phyloP scores from a whole-genome alignment of 2,888 invertebrate species.

The Boloria euphrosyne region DNA sequence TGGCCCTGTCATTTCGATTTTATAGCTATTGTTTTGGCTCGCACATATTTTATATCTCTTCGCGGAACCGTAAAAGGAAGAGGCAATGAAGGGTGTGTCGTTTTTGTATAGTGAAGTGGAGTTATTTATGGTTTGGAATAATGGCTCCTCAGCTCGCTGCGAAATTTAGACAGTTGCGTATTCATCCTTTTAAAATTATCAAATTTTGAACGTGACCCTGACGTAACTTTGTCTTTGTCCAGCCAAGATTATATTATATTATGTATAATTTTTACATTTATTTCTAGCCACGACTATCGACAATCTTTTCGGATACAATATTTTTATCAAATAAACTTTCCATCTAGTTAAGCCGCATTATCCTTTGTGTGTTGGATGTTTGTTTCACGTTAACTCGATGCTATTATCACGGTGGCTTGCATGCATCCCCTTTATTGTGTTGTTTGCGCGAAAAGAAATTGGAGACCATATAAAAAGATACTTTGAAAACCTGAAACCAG shows the following conservation, averaged over 20 bases:
- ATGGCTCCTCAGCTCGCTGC: constrained; percentile 62
- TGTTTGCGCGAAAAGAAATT: constrained; percentile 67
- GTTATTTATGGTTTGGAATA: constrained; percentile 78
- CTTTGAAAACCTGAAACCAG: constrained; percentile 59
- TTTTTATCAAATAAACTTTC: constrained; percentile 36
- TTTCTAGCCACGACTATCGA: background rate
- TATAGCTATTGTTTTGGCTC: constrained; percentile 78
- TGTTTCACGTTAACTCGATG: constrained; percentile 47
- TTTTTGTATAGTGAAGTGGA: constrained; percentile 66
- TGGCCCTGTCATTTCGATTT: constrained; percentile 79
- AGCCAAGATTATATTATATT: no score
- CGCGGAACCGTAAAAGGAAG: constrained; percentile 80
- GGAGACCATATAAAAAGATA: constrained; percentile 60
- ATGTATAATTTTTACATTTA: no score
- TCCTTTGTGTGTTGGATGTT: constrained; percentile 48
- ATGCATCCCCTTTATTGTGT: constrained; percentile 57
- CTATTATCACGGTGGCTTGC: constrained; percentile 63
- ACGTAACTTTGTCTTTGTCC: constrained; percentile 7
- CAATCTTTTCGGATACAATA: constrained; percentile 11
- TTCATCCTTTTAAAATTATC: constrained; percentile 47
- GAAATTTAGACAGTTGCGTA: constrained; percentile 63
- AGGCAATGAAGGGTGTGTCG: constrained; percentile 79
- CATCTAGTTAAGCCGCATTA: constrained; percentile 46
- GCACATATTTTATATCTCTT: constrained; percentile 78
- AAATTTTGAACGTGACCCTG: constrained; percentile 35